Evolutionary conservation across 2,888 invertebrate genomes (phyloP).

Genomic region (Clostera curtula): DNA sequence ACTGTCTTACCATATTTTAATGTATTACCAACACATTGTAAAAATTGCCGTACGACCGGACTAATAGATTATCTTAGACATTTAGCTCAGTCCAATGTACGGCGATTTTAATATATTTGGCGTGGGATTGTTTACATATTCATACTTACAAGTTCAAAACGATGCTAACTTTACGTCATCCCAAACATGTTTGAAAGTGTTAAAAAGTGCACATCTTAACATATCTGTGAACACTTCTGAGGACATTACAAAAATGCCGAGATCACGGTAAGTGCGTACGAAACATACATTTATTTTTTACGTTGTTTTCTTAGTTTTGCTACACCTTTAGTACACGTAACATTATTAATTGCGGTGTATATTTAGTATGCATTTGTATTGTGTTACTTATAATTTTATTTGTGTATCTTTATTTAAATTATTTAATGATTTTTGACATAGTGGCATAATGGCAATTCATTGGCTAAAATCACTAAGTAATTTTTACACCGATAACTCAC

Average conservation of each 20-base stretch:
- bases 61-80: too few relatives aligned
- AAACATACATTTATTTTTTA: conserved; percentile 20
- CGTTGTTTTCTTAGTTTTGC: conserved; percentile 23
- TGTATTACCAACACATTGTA: too few relatives aligned
- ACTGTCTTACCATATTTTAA: too few relatives aligned
- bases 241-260: conserved; percentile 17
- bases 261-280: conserved; percentile 26
- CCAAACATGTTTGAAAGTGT: conserved; percentile 10
- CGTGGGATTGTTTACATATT: conserved; percentile 5
- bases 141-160: conserved; percentile 1
- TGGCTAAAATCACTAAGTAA: conserved; percentile 37
- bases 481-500: conserved; percentile 34
- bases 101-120: conserved; percentile 2
- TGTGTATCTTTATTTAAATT: conserved; percentile 26
- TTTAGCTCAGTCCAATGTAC: neutral
- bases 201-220: conserved; percentile 24
- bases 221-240: conserved; percentile 20
- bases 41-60: too few relatives aligned
- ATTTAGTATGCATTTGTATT: conserved; percentile 28
- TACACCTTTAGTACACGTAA: conserved; percentile 17
- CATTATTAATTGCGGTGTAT: conserved; percentile 18
- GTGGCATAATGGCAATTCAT: conserved; percentile 58
- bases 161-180: conserved; percentile 2
- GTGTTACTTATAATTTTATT: conserved; percentile 24
- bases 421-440: conserved; percentile 49